Conservation (phyloP, 1,140 invertebrate species). For the Dreissena polymorpha region DNA sequence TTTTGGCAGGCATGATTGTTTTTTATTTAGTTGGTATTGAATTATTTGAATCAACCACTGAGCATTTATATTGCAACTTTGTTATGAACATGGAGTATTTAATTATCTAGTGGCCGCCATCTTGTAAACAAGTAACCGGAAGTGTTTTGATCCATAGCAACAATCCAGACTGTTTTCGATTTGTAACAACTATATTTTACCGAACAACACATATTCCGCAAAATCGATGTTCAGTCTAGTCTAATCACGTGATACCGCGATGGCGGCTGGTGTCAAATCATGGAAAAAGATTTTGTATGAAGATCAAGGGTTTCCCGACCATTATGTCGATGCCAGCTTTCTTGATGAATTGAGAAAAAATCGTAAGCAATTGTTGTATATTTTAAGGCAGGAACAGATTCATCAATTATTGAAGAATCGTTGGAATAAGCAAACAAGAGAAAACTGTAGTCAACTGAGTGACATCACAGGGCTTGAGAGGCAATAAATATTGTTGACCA, state of each 20-base stretch:
- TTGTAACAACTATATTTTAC: not conserved
- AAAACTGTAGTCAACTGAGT: no score
- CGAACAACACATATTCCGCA: not conserved
- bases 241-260: constrained; percentile 55
- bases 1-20: constrained; percentile 75
- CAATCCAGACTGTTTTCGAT: not conserved
- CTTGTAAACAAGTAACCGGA: constrained; percentile 56
- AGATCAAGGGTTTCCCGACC: constrained; percentile 92
- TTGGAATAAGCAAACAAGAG: no score
- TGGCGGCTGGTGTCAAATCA: constrained; percentile 51
- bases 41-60: no score
- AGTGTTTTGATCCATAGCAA: constrained; percentile 31
- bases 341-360: constrained; percentile 92
- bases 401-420: no score
- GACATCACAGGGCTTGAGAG: no score
- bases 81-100: not conserved
- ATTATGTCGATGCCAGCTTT: constrained; percentile 94
- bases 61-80: not conserved
- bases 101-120: constrained; percentile 28
- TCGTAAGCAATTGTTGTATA: constrained; percentile 73
- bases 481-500: no score
- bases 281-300: constrained; percentile 96
- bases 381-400: not conserved
- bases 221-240: constrained; percentile 16
- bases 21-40: not conserved